Conservation (phyloP, 2,797 vertebrate genomes). For the Chloroceryle inda region DNA sequence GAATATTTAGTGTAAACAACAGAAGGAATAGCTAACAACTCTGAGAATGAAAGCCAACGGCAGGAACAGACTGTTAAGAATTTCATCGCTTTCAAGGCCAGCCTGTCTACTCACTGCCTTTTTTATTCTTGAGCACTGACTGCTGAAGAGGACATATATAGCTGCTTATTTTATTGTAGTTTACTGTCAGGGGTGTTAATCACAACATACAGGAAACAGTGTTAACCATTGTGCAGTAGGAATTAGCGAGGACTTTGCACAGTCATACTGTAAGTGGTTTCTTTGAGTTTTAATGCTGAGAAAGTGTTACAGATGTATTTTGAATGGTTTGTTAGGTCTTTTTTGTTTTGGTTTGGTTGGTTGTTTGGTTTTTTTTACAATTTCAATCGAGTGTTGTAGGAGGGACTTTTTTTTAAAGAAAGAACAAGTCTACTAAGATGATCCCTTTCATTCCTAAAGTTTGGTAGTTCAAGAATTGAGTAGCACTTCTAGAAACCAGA, state of each 20-base stretch:
- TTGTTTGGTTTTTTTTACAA: neutral
- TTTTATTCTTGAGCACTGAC: neutral
- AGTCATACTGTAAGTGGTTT: neutral
- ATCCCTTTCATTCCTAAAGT: neutral
- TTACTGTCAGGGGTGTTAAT: neutral
- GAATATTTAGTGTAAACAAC: conserved; percentile 70
- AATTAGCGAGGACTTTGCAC: neutral
- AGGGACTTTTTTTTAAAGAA: neutral
- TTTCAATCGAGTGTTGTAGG: neutral
- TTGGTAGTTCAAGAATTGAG: neutral
- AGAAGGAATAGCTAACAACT: conserved; percentile 65
- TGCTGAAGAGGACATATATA: neutral
- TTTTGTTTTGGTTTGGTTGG: neutral
- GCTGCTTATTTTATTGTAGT: neutral
- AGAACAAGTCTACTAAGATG: neutral
- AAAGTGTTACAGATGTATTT: neutral
- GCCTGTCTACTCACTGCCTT: neutral
- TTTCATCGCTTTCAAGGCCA: conserved; percentile 46
- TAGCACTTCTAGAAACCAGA: neutral
- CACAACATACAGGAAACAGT: neutral
- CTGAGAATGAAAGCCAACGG: neutral
- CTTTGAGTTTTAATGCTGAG: neutral
- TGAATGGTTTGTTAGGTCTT: neutral
- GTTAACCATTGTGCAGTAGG: neutral
- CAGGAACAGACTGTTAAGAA: conserved; percentile 15